Base-by-base conservation (phyloP, 1,140 invertebrate genomes). In the Limonius californicus region DNA sequence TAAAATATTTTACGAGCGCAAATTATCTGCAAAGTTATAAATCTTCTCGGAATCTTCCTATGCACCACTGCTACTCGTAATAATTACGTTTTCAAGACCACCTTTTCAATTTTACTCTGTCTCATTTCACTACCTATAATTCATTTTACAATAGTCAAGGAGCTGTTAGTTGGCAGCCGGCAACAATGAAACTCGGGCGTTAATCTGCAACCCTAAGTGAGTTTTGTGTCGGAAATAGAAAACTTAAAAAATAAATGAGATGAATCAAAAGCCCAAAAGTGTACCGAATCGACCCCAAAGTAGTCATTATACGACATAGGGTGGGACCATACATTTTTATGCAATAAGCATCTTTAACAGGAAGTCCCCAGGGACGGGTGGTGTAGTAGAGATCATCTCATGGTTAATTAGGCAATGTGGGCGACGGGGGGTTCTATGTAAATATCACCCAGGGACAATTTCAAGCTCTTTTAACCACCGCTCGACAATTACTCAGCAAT, bases 391-490 rank as follows among this genome's bases (percentile, higher is more conserved):
- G 63, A 69, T 72, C 70, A 74, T 74, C 70, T 72, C 71, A 75
- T 69, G 73, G 68, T 75, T 75, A 75, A 75, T 75, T 75, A 73
- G 58, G 65, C 70, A 69, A 72, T 72, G 63, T 65, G 42, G 39
- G 56, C 64, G 55, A 60, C 62, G 63, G 57, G 63, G 65, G 63
- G 59, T 68, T 67, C 62, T 71, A 72, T 71, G 72, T 70, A 73
- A 72, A 73, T 73, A 72, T 61, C 68, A 70, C 67, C 65, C 64
- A 62, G 68, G 72, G 73, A 72, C 73, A 75, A 75, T 75, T 75
- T 75, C 73, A 75, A 75, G 73, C 73, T 72, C 73, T 74, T 72
- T 75, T 75, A 75, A 70, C 71, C 73, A 73, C 73, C 67, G 70
- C 65, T 66, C 66, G 72, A 74, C 73, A 75, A 75, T 75, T 75